These are phyloP conservation scores for Apolygus lucorum DNA, from an alignment of 1,140 invertebrate genomes.

Conservation along the genomic window DNA sequence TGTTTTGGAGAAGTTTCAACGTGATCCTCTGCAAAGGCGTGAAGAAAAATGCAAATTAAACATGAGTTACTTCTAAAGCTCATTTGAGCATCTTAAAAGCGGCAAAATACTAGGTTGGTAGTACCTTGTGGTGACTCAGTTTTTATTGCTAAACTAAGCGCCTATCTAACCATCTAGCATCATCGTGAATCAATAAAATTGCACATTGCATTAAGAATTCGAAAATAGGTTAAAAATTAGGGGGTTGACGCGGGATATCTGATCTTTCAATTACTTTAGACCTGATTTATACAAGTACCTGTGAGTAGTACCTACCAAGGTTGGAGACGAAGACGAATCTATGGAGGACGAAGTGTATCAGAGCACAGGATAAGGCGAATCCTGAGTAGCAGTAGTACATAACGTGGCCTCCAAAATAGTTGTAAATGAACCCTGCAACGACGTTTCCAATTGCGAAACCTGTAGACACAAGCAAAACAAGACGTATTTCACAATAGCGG, in stretches of 20 bases:
- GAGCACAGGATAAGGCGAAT: slow-evolving; percentile 43
- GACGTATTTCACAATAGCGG: slow-evolving; percentile 11
- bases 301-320: neutral
- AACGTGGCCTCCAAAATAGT: slow-evolving; percentile 44
- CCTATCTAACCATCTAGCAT: too few species aligned
- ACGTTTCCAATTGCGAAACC: slow-evolving; percentile 54
- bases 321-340: neutral
- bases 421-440: slow-evolving; percentile 50
- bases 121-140: too few species aligned
- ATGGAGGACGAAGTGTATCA: slow-evolving; percentile 43
- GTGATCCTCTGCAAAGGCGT: neutral
- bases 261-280: neutral
- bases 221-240: too few species aligned
- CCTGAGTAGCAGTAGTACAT: slow-evolving; percentile 48
- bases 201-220: too few species aligned
- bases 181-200: too few species aligned
- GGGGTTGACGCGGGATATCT: too few species aligned
- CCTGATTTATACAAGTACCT: neutral
- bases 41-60: neutral
- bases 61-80: too few species aligned
- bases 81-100: too few species aligned
- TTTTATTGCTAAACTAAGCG: too few species aligned
- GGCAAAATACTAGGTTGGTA: too few species aligned
- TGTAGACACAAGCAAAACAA: slow-evolving; percentile 34
- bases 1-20: neutral